Evolutionary conservation across 2,797 vertebrate genomes (phyloP).

Genomic region (Oophaga sylvatica): DNA sequence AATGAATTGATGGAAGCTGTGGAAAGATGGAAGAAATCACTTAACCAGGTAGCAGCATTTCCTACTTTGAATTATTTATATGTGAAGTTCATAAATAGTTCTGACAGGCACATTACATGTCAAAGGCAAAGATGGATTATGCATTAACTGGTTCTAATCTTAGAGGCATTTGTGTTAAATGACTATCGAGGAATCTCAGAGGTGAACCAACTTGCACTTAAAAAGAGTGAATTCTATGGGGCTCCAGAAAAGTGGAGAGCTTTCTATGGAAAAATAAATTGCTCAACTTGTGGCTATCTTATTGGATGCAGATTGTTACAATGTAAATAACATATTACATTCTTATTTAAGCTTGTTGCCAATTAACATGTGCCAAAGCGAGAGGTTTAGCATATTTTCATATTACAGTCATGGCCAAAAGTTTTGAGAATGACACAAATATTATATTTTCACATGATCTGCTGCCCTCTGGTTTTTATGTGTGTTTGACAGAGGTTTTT

Average conservation of each 20-base stretch:
- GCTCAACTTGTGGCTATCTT: not conserved
- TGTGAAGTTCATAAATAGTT: constrained; percentile 51
- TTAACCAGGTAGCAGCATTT: constrained; percentile 57
- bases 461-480: no score
- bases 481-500: no score
- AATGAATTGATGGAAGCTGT: constrained; percentile 43
- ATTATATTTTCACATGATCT: no score
- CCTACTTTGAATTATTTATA: constrained; percentile 59
- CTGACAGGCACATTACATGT: constrained; percentile 57
- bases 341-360: not conserved
- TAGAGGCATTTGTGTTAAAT: constrained; percentile 46
- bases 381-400: not conserved
- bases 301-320: not conserved
- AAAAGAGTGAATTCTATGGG: constrained; percentile 20
- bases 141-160: constrained; percentile 45
- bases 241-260: not conserved
- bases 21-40: constrained; percentile 50
- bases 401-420: no score
- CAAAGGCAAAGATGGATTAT: constrained; percentile 51
- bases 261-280: not conserved
- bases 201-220: constrained; percentile 44
- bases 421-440: no score
- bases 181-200: constrained; percentile 34
- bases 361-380: not conserved
- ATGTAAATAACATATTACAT: not conserved